Base-by-base conservation (phyloP, 1,140 invertebrate species). In the Aphaenogaster rudis region DNA sequence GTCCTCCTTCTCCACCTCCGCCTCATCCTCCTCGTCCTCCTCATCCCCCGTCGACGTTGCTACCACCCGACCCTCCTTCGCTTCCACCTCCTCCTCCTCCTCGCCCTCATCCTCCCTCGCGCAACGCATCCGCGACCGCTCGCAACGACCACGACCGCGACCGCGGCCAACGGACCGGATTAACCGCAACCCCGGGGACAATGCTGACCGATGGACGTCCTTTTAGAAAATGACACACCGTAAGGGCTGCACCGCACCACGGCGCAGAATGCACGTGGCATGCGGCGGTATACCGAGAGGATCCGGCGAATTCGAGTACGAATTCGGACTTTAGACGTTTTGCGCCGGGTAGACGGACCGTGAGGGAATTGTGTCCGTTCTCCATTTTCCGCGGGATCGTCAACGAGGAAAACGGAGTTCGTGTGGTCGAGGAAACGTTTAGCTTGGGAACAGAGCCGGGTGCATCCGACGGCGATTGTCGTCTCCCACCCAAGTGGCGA, bases 81-180 rank as follows among this genome's bases (percentile, higher is more conserved):
- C 42, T 76, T 76, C 52, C 82, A 11, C 59, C 69, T 81, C 76
- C 59, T 61, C 42, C 79, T 11, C 39, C 57, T 57, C 66, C 11
- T 82, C 77, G 61, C 57, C 28, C 45, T 59, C 88, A 15, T 64
- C 77, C 52, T 87, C 77, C 50, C 77, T 59, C 71, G 67, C 71
- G 15, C 33, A 36, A 71, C 59, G 59, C 72, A 63, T 76, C 81
- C 54, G 67, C 79, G 89, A 89, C 80, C 90, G 71, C 54, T 81
- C 78, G 85, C 90, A 81, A 88, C 85, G 88, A 85, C 79, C 88
- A 74, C 90, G 84, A 90, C 74, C 90, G 57, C 89, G 85, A 91
- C 89, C 88, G 61, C 90, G 88, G 79, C 76, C 86, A 90, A 91
- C 88, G 86, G 81, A 69, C 84, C 74, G 79, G 87, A 91, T 91